Conservation (phyloP, 2,113 vertebrate species). For the Malaclemys terrapin region DNA sequence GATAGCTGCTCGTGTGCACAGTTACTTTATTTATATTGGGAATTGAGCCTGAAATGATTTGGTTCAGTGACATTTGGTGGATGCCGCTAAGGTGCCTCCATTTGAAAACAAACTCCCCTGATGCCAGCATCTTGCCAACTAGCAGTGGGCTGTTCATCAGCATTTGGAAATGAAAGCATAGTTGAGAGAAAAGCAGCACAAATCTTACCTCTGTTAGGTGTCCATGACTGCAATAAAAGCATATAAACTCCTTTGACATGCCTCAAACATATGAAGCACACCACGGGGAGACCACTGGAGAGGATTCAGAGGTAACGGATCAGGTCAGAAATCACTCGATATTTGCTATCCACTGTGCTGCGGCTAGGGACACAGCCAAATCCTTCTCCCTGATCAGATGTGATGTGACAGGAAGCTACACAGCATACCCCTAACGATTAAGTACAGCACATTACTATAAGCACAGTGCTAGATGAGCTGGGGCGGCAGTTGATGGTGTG, state of each 20-base stretch:
- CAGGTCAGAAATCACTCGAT: not conserved
- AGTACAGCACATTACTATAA: accelerated
- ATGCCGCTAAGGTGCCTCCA: not conserved
- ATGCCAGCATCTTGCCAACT: conserved; percentile 7
- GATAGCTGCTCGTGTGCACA: not conserved
- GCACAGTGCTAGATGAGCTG: not conserved
- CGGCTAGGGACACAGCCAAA: not conserved
- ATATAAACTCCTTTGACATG: not conserved
- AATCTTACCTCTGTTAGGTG: not conserved
- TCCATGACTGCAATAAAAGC: not conserved
- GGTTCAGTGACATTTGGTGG: not conserved
- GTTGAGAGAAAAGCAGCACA: not conserved
- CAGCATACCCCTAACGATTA: accelerated
- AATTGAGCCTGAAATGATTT: accelerated
- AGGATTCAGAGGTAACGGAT: not conserved
- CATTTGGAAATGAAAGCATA: not conserved
- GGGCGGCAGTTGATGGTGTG: not conserved
- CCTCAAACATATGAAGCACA: accelerated
- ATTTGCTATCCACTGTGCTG: not conserved
- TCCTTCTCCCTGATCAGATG: not conserved
- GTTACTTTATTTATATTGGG: not conserved
- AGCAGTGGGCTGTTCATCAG: not conserved
- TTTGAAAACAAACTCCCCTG: not conserved
- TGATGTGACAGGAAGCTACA: not conserved
- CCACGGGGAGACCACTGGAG: accelerated